These are phyloP conservation scores for Cathartes aura DNA, from an alignment of 2,113 vertebrate species.

Conservation along the genomic window DNA sequence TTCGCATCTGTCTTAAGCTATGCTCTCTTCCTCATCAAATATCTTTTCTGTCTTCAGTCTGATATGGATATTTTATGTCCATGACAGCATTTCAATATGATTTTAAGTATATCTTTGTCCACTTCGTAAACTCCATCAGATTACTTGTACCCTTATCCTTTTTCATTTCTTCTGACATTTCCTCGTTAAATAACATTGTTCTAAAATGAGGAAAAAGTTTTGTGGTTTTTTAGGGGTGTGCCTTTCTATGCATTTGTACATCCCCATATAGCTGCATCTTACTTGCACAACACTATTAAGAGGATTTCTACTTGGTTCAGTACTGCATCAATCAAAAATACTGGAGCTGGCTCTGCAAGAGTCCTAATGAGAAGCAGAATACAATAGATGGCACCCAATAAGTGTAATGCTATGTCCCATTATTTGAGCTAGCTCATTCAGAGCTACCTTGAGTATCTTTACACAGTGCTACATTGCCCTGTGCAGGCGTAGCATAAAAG, in stretches of 20 bases:
- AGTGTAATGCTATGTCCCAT: neutral
- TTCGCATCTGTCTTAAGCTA: neutral
- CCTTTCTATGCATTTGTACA: neutral
- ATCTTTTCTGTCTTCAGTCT: neutral
- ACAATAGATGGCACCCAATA: neutral
- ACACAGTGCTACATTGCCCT: neutral
- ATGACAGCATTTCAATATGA: neutral
- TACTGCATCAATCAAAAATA: neutral
- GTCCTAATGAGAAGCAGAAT: neutral
- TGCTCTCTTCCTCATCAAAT: neutral
- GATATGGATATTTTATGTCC: neutral
- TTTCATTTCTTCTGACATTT: neutral
- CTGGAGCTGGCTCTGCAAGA: neutral
- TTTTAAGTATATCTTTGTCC: neutral
- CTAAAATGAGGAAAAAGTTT: neutral
- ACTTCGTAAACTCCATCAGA: neutral
- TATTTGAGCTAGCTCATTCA: neutral
- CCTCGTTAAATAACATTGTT: neutral
- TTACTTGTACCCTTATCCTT: neutral
- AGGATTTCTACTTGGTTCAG: neutral
- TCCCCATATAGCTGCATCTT: neutral
- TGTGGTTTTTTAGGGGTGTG: fast-evolving
- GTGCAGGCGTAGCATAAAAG: neutral
- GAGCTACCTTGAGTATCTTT: neutral
- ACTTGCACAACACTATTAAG: neutral